Percentiles rank a stretch among this genome's conserved stretches.
phyloP scores from a whole-genome alignment of 2,888 invertebrate genomes.

The Dolichomitus sp. region DNA sequence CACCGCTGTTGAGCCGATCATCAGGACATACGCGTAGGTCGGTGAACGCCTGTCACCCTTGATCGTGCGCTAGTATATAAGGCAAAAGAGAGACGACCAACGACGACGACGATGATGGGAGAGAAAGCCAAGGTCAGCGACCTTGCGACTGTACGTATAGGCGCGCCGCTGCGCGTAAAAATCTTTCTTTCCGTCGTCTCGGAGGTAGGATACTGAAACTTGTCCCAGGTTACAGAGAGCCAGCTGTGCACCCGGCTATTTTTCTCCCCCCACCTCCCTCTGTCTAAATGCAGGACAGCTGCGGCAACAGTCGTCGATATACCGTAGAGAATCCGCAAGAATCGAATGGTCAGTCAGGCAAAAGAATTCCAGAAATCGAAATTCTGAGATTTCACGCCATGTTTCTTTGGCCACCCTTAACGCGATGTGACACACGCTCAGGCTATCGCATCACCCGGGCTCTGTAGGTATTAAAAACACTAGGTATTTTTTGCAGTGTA shows the following conservation, averaged over 20 bases:
- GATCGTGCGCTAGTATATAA: conserved; percentile 55
- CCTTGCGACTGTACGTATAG: conserved; percentile 53
- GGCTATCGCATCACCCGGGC: too few species aligned
- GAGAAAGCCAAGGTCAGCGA: conserved; percentile 71
- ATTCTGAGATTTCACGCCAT: neutral
- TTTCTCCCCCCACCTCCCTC: conserved; percentile 16
- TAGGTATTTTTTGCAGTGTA: neutral
- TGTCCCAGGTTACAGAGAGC: conserved; percentile 54
- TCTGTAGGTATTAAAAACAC: too few species aligned
- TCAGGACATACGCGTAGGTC: conserved; percentile 43
- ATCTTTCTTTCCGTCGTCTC: conserved; percentile 50
- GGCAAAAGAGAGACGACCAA: conserved; percentile 66
- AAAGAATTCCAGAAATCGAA: conserved; percentile 13
- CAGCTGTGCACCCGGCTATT: conserved; percentile 51
- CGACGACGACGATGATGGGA: conserved; percentile 48
- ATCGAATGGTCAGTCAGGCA: conserved; percentile 5
- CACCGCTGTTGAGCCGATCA: conserved; percentile 26
- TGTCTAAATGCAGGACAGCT: conserved; percentile 29
- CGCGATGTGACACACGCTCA: neutral
- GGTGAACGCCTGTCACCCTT: conserved; percentile 59
- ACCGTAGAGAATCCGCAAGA: conserved; percentile 49
- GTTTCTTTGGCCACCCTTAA: neutral
- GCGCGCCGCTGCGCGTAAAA: conserved; percentile 39
- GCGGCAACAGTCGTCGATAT: conserved; percentile 55
- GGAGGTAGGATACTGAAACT: conserved; percentile 47